Evolutionary conservation across 2,888 invertebrate species (phyloP), one percentile per base, ranked within the genome.

Genomic region (Rhogogaster chlorosoma): DNA sequence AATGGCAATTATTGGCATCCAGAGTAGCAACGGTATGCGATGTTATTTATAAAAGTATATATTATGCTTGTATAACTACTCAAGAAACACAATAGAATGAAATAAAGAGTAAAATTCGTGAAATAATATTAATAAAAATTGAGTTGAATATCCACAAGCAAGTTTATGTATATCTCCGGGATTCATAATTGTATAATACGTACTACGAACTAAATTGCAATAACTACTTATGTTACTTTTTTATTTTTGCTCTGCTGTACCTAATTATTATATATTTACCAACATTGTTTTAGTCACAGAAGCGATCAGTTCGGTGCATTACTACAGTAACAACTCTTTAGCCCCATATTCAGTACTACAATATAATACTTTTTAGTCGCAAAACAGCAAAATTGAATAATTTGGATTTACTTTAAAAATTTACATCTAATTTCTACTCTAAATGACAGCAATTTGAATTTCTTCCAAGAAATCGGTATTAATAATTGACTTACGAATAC

Each of bases 401-500:
- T 29, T 36, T 42, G 7, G 49, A 45, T 83, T 29, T 45, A 49
- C 15, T 67, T 45, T 29, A 12, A 42, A 83, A 83, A 83, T 67
- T 67, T 67, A 70, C 36, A 67, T 22, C 49, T 83, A 83, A 67
- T n/a, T 26, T 83, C 67, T 83, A 83, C 18, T 45, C 83, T 83
- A 67, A 18, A 57, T 45, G 26, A 67, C 67, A 64, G 18, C 83
- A 15, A 49, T 45, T 83, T 49, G 64, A 12, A 67, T 83, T 83
- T 45, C 45, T 83, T 83, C 45, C 49, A 71, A 70, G 36, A 82
- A 57, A 36, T 71, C 22, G 80, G 67, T 26, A 45, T 78, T 71
- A 82, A 86, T 88, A 88, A 88, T 88, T 88, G 87, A 88, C 87
- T 88, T 87, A 86, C 85, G 85, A 88, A 87, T 88, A 86, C 86